These are phyloP conservation scores for Bryconaethiops microstoma DNA, from an alignment of 2,797 vertebrate species.

Conservation along the genomic window DNA sequence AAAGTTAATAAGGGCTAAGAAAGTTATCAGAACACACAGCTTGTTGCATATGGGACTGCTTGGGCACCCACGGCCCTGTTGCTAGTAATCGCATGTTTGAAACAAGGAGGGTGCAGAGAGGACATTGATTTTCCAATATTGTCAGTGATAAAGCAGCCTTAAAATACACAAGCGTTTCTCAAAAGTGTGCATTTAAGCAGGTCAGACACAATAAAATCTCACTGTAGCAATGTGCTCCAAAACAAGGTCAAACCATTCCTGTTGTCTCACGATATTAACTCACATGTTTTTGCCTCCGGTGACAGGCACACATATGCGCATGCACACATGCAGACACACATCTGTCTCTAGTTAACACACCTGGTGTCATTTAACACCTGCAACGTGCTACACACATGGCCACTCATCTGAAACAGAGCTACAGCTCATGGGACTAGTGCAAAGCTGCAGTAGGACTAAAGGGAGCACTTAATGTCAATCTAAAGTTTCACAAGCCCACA, in stretches of 20 bases:
- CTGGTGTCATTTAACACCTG: conserved; percentile 50
- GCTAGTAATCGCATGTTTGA: conserved; percentile 58
- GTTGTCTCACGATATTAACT: conserved; percentile 29
- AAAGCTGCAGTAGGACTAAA: neutral
- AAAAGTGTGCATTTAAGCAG: conserved; percentile 49
- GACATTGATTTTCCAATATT: conserved; percentile 85
- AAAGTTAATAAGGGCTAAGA: no score
- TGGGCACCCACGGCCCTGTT: no score
- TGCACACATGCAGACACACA: conserved; percentile 18
- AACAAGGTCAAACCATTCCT: conserved; percentile 22
- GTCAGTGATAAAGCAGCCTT: conserved; percentile 57
- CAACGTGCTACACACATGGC: conserved; percentile 32
- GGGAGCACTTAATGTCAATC: neutral
- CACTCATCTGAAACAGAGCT: conserved; percentile 17
- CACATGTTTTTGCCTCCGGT: conserved; percentile 8
- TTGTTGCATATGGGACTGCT: no score
- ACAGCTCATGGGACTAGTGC: conserved; percentile 14
- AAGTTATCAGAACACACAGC: no score
- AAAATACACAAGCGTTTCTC: conserved; percentile 57
- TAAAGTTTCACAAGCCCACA: neutral
- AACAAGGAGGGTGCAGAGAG: neutral
- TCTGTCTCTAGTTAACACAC: conserved; percentile 46
- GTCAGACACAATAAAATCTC: conserved; percentile 7
- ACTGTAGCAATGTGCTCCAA: conserved; percentile 1
- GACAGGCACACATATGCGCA: conserved; percentile 4